Evolutionary conservation across 1,140 invertebrate species (phyloP).

Genomic region (Cyclargus thomasi): DNA sequence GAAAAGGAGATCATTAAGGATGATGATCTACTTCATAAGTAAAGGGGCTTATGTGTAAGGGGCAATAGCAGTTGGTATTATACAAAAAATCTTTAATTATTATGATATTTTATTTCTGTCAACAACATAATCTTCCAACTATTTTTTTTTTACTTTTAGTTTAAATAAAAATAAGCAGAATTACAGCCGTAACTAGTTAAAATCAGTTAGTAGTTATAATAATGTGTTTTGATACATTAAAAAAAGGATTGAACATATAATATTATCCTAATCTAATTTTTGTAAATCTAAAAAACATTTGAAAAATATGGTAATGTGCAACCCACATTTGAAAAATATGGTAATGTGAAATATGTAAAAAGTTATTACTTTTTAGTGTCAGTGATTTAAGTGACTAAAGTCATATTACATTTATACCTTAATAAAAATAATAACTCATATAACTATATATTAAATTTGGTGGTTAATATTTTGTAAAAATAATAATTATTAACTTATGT

Average conservation of each 20-base stretch:
- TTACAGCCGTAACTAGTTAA: neutral
- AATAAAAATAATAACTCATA: neutral
- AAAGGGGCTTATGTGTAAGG: too few species aligned
- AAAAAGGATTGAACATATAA: too few species aligned
- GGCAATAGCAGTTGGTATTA: too few species aligned
- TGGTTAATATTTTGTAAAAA: conserved; percentile 7
- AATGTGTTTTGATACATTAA: too few species aligned
- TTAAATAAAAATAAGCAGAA: neutral
- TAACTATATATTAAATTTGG: neutral
- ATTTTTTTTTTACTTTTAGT: neutral
- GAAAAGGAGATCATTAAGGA: too few species aligned
- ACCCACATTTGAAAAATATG: neutral
- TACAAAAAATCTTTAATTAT: neutral
- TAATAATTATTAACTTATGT: neutral
- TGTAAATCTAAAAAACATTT: neutral
- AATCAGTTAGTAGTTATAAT: neutral
- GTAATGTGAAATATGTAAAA: neutral
- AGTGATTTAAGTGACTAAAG: neutral
- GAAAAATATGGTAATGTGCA: neutral
- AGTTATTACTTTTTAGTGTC: neutral
- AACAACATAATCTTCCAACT: neutral
- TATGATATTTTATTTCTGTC: neutral
- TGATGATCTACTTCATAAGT: too few species aligned
- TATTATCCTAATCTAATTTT: too few species aligned
- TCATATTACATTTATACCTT: neutral